Conservation (phyloP, 2,797 vertebrate genomes). For the Paedocypris micromegethes region DNA sequence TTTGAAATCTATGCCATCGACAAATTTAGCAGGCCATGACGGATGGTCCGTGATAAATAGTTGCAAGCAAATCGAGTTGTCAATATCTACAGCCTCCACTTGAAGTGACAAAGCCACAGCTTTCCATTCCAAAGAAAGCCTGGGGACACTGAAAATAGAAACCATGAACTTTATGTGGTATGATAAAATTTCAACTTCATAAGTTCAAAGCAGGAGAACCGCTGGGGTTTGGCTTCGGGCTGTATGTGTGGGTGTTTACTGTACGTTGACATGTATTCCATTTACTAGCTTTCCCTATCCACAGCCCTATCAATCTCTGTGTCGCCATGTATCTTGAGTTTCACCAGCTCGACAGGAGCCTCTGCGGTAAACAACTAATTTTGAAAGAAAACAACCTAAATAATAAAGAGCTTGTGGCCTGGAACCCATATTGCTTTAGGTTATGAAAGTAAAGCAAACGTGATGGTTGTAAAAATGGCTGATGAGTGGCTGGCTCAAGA, state of each 20-base stretch:
- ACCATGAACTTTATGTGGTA: slow-evolving; percentile 4
- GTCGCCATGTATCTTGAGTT: slow-evolving; percentile 38
- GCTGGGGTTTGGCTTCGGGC: neutral
- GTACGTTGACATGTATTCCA: neutral
- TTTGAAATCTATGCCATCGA: slow-evolving; percentile 24
- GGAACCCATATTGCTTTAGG: slow-evolving; percentile 28
- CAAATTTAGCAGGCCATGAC: slow-evolving; percentile 25
- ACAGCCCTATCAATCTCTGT: slow-evolving; percentile 29
- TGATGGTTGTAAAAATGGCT: neutral
- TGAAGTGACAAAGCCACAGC: slow-evolving; percentile 17
- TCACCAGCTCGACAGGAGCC: slow-evolving; percentile 21
- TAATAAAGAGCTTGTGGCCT: slow-evolving; percentile 36
- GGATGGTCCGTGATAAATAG: slow-evolving; percentile 21
- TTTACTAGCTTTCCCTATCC: slow-evolving; percentile 7
- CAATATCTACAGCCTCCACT: slow-evolving; percentile 23
- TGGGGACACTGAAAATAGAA: neutral
- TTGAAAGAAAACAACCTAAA: slow-evolving; percentile 28
- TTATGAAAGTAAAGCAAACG: slow-evolving; percentile 22
- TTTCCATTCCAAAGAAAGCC: slow-evolving; percentile 3
- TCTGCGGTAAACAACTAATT: slow-evolving; percentile 43
- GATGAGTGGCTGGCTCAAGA: neutral
- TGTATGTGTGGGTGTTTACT: slow-evolving; percentile 11
- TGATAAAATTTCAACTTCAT: slow-evolving; percentile 7
- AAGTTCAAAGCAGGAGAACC: slow-evolving; percentile 3
- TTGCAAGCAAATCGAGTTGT: slow-evolving; percentile 25